Evolutionary conservation across 2,888 invertebrate genomes (phyloP).

Genomic region (Cinara cedri): DNA sequence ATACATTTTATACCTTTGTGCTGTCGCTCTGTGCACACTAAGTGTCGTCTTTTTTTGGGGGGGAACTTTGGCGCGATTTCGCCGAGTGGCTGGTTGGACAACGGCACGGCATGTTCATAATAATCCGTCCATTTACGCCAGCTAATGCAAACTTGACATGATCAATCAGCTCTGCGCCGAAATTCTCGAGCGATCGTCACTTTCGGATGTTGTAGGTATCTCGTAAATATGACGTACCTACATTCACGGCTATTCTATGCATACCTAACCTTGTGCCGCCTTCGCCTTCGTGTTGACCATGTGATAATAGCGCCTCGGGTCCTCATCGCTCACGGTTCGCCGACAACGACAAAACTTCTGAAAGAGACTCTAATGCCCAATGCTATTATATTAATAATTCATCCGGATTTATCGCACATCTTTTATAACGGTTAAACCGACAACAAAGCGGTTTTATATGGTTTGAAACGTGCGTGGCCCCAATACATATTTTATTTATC

Average conservation of each 20-base stretch:
- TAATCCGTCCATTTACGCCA: not conserved
- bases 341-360: too few species aligned
- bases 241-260: too few species aligned
- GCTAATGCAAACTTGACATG: not conserved
- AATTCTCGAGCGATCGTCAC: not conserved
- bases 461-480: too few species aligned
- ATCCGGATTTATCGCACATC: not conserved
- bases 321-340: too few species aligned
- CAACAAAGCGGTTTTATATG: too few species aligned
- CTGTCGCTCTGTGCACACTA: not conserved
- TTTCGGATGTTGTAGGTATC: not conserved
- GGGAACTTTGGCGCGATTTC: too few species aligned
- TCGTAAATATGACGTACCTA: not conserved
- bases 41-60: not conserved
- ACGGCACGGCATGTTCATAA: not conserved
- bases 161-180: too few species aligned
- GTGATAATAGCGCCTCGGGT: slow-evolving; percentile 19
- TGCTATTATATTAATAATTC: not conserved
- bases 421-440: too few species aligned
- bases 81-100: too few species aligned
- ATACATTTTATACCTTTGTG: not conserved
- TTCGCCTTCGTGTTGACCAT: slow-evolving; percentile 1
- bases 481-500: too few species aligned
- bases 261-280: slow-evolving; percentile 5
- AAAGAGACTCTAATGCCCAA: too few species aligned